A percentile compares a stretch with the other conserved stretches of the same genome.
These are phyloP conservation scores for Oenanthe oenanthe DNA, from an alignment of 2,113 vertebrate genomes.

Conservation along the genomic window DNA sequence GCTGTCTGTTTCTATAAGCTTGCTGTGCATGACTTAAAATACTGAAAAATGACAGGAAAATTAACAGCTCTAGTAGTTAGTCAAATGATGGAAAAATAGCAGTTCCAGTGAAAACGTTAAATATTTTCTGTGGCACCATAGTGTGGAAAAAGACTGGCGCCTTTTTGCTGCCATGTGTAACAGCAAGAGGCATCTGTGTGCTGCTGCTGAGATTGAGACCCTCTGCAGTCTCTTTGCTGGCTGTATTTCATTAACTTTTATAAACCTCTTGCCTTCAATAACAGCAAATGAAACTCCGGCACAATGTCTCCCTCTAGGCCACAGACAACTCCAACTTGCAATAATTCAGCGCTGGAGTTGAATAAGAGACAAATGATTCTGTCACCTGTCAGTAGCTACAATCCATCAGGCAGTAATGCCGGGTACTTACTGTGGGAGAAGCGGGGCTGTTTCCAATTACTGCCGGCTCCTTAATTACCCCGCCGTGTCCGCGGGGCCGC, in stretches of 20 bases:
- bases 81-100: not conserved
- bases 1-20: not conserved
- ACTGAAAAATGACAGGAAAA: not conserved
- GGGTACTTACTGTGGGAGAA: conserved; percentile 19
- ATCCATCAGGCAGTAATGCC: not conserved
- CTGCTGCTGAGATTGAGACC: not conserved
- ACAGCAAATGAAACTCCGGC: conserved; percentile 54
- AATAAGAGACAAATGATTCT: conserved; percentile 49
- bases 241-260: conserved; percentile 67
- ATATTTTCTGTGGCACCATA: not conserved
- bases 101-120: not conserved
- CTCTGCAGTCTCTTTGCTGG: not conserved
- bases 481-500: too few relatives aligned
- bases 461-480: conserved; percentile 20
- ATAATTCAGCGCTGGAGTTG: conserved; percentile 31
- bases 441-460: not conserved
- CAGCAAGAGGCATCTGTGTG: not conserved
- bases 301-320: conserved; percentile 60
- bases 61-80: not conserved
- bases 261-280: conserved; percentile 68
- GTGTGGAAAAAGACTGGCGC: not conserved
- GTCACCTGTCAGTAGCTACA: conserved; percentile 13
- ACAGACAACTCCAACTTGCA: conserved; percentile 22
- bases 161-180: not conserved
- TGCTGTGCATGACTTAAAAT: not conserved